Evolutionary conservation across 2,113 vertebrate genomes (phyloP).

Genomic region (Saguinus imperator): DNA sequence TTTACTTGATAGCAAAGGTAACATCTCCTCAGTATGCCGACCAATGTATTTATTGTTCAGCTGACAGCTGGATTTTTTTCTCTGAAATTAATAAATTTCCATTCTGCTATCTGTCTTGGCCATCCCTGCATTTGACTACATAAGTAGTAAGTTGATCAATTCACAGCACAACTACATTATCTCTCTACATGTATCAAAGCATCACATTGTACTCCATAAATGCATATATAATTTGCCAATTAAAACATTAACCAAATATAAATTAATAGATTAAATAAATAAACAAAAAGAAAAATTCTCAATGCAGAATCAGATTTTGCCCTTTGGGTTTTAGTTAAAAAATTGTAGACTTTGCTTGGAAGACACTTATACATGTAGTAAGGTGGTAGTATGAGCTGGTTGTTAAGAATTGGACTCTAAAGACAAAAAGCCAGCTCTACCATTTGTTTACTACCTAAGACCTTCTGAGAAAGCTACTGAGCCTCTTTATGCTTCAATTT

Average conservation of each 20-base stretch:
- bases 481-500: background rate
- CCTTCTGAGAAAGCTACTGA: background rate
- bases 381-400: background rate
- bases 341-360: background rate
- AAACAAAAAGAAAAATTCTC: background rate
- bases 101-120: background rate
- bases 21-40: background rate
- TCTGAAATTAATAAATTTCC: background rate
- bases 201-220: background rate
- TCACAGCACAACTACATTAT: accelerated
- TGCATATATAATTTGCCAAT: background rate
- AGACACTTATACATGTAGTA: background rate
- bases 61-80: background rate
- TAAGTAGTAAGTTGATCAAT: background rate
- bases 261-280: background rate
- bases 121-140: background rate
- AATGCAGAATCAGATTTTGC: background rate
- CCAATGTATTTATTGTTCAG: background rate
- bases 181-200: background rate
- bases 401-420: background rate
- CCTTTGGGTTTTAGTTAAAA: background rate
- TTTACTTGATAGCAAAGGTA: background rate
- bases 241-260: background rate
- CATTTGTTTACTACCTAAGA: background rate
- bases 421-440: background rate